Percentiles rank a stretch among this genome's conserved stretches.
Conservation (phyloP, 2,888 invertebrate species). For the Embidobia sp. region DNA sequence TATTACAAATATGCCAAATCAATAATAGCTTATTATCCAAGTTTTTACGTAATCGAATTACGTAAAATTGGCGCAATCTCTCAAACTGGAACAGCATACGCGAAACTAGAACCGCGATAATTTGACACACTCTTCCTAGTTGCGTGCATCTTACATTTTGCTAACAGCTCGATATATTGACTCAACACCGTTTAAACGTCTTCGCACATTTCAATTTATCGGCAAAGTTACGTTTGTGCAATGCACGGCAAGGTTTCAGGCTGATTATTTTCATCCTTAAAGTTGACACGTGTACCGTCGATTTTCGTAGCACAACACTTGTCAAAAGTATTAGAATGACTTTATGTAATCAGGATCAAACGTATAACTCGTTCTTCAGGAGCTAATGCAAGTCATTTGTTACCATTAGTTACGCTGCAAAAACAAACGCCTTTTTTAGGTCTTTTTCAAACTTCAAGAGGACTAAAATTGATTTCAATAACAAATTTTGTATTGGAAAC, state of each 20-base stretch:
- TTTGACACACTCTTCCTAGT: constrained; percentile 11
- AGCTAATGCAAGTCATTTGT: no score
- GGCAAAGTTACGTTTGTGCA: constrained; percentile 19
- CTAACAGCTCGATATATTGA: constrained; percentile 60
- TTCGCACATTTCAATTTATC: constrained; percentile 35
- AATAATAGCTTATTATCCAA: background rate
- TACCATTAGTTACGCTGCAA: no score
- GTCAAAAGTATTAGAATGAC: no score
- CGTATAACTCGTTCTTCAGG: no score
- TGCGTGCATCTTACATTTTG: constrained; percentile 35
- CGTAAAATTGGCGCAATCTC: constrained; percentile 12
- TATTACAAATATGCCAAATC: no score
- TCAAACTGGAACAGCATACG: constrained; percentile 17
- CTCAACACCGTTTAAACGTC: constrained; percentile 34
- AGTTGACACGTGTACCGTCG: constrained; percentile 15
- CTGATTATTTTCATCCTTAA: background rate
- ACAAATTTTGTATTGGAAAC: no score
- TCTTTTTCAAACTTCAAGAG: no score
- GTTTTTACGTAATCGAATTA: constrained; percentile 3
- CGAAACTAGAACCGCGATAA: constrained; percentile 33
- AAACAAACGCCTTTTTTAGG: no score
- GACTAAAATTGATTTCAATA: no score
- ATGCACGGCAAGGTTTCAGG: background rate
- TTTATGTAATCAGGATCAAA: no score
- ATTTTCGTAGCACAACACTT: no score